These are phyloP conservation scores for Formica selysi DNA, from an alignment of 1,140 invertebrate genomes.

Conservation along the genomic window DNA sequence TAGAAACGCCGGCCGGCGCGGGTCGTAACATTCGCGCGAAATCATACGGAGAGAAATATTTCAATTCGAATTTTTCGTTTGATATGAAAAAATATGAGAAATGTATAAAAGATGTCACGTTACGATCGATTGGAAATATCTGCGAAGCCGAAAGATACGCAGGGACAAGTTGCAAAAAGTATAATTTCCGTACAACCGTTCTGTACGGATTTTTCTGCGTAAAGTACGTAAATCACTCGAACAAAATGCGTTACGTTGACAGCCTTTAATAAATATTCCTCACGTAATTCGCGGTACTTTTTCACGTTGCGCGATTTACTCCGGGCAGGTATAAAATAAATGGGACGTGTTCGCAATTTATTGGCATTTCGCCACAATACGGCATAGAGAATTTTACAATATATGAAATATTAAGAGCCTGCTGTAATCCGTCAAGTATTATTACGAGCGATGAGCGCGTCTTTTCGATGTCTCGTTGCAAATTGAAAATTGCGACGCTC, in stretches of 20 bases:
- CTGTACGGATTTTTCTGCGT: not conserved
- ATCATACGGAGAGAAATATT: not conserved
- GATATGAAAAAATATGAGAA: not conserved
- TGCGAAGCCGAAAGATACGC: not conserved
- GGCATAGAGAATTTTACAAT: too few relatives aligned
- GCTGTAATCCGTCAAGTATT: constrained; percentile 22
- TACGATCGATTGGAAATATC: not conserved
- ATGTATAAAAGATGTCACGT: not conserved
- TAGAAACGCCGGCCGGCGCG: constrained; percentile 15
- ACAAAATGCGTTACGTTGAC: not conserved
- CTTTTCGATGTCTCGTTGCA: not conserved
- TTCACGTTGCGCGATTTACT: constrained; percentile 24
- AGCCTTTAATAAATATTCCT: not conserved
- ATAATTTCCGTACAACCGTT: not conserved
- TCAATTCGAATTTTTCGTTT: not conserved
- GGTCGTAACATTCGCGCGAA: not conserved
- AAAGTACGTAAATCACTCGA: not conserved
- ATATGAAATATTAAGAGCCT: constrained; percentile 1
- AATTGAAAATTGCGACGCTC: constrained; percentile 44
- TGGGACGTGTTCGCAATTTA: constrained; percentile 42
- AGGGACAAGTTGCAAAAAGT: not conserved
- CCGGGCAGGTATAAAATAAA: not conserved
- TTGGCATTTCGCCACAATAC: not conserved
- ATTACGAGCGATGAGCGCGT: not conserved
- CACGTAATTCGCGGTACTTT: not conserved